These are phyloP conservation scores for Yoshiicerus persimilis DNA, from an alignment of 1,140 invertebrate genomes.

Conservation along the genomic window DNA sequence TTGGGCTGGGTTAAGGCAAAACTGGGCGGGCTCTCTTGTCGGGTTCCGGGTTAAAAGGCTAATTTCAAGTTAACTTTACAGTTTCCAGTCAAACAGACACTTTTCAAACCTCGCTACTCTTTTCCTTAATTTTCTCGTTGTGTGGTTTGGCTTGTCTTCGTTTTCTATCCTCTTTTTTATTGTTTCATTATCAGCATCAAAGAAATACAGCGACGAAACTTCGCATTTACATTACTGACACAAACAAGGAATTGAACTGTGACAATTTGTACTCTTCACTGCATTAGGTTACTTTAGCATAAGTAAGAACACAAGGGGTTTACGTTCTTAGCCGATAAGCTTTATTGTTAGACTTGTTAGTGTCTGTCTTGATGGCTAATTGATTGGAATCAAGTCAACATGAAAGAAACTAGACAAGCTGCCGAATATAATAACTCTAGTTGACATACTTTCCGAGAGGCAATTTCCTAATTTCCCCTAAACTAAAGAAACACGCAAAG, in stretches of 20 bases:
- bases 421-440: background rate
- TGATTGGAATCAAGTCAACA: background rate
- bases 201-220: background rate
- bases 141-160: too few relatives aligned
- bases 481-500: background rate
- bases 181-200: slow-evolving; percentile 13
- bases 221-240: background rate
- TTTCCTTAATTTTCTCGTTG: background rate
- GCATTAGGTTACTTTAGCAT: background rate
- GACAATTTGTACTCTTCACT: background rate
- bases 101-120: background rate
- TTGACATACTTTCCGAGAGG: background rate
- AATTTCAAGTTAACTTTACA: slow-evolving; percentile 23
- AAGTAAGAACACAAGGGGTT: too few relatives aligned
- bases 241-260: background rate
- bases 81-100: background rate
- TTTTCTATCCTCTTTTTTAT: slow-evolving; percentile 2
- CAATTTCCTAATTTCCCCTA: background rate
- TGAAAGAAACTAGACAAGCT: background rate
- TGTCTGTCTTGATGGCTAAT: slow-evolving; percentile 16
- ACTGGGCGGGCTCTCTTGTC: slow-evolving; percentile 20
- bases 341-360: background rate
- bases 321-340: background rate
- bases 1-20: slow-evolving; percentile 14
- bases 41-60: slow-evolving; percentile 23